Evolutionary conservation across 2,113 vertebrate genomes (phyloP), one percentile per base, ranked within the genome.

Genomic region (Pongo abelii): DNA sequence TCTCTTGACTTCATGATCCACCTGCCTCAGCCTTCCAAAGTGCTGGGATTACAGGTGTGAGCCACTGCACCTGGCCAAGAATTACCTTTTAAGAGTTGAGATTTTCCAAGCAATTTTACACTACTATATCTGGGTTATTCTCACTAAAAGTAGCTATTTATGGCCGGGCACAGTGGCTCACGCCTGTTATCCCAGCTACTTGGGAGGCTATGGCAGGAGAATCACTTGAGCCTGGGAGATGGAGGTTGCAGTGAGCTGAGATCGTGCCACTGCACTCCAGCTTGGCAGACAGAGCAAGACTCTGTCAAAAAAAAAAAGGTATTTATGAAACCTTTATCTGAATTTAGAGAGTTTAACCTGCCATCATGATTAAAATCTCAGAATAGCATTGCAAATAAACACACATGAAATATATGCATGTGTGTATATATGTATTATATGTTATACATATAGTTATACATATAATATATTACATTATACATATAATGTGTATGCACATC

Each of bases 261-360:
- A 55, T 55, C 52, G 17, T 55, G 52, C 6, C 52, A 55, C 52
- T 2, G 20, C 52, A 55, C 52, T 55, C 52, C 52, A 55, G 18
- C 52, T 7, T 55, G 52, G 52, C 52, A 55, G 52, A 55, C 52
- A 55, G 6, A 55, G 52, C 52, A 55, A 55, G 52, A 55, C 18
- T 55, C 52, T 55, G 52, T 55, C 20, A 20, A 55, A 55, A 55
- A 55, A 55, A 55, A 55, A 55, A 55, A 55, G 52, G 17, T 55
- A 57, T 43, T 27, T 7, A 18, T 91, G 1, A 96, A 12, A 97
- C 55, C 11, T 59, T 91, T 48, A 92, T 72, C 23, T 78, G 50
- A 85, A 89, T 95, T 97, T 91, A 91, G 46, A 77, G 22, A 89
- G 9, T 40, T 85, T 86, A 77, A 20, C 50, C 11, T 84, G 27